Percentiles rank a stretch among this genome's conserved stretches.
These are phyloP conservation scores for Hemiscyllium ocellatum DNA, from an alignment of 2,113 vertebrate genomes.

Conservation along the genomic window DNA sequence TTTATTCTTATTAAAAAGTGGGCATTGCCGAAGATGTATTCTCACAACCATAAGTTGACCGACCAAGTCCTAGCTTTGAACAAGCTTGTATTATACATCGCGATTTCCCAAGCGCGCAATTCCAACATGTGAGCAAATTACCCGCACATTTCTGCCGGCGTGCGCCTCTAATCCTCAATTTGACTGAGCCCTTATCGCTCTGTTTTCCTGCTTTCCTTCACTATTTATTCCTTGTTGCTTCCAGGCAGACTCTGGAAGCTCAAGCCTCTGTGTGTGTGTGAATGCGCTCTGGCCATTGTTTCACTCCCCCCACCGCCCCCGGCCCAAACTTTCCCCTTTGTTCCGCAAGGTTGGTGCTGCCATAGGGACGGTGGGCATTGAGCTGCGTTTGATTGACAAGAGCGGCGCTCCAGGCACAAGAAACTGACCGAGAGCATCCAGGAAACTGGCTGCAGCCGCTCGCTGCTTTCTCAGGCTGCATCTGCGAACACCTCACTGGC, in stretches of 20 bases:
- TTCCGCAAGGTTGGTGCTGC: slow-evolving; percentile 51
- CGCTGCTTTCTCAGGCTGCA: not conserved
- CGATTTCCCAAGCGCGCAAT: not conserved
- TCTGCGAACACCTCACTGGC: not conserved
- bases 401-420: not conserved
- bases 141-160: not conserved
- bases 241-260: not conserved
- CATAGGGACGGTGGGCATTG: slow-evolving; percentile 46
- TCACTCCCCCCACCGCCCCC: slow-evolving; percentile 23
- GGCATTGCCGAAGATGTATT: not conserved
- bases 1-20: not conserved
- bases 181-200: slow-evolving; percentile 32
- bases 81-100: not conserved
- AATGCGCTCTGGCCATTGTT: slow-evolving; percentile 40
- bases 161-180: slow-evolving; percentile 47
- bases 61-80: not conserved
- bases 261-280: not conserved
- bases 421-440: not conserved
- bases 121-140: not conserved
- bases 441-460: not conserved
- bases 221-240: not conserved
- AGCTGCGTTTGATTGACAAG: not conserved
- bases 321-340: slow-evolving; percentile 38
- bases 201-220: not conserved
- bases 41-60: not conserved